These are phyloP conservation scores for Podiceps cristatus DNA, from an alignment of 2,113 vertebrate genomes.

Conservation along the genomic window DNA sequence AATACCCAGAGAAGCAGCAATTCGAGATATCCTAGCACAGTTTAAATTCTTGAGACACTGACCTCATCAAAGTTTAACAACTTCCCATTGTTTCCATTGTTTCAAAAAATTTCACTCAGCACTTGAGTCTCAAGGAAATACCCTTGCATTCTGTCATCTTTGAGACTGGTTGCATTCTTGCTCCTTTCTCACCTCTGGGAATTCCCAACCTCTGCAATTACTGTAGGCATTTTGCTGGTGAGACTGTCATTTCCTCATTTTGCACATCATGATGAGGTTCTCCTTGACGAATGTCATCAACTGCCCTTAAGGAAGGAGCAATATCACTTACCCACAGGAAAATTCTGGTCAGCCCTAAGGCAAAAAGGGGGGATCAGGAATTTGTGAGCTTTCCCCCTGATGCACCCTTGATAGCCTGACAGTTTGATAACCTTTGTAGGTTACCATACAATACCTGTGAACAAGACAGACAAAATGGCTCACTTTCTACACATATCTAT, in stretches of 20 bases:
- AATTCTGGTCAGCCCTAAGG: background rate
- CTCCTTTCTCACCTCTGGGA: no score
- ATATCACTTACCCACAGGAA: background rate
- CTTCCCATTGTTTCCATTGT: no score
- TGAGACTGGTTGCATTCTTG: no score
- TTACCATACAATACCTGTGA: background rate
- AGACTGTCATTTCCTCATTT: no score
- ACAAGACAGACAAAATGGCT: background rate
- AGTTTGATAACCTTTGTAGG: background rate
- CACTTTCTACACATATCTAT: background rate
- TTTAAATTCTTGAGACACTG: background rate
- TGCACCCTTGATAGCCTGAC: background rate
- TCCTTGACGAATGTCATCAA: background rate
- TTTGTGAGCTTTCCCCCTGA: background rate
- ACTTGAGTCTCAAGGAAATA: no score
- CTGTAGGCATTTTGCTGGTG: no score
- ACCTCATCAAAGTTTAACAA: no score
- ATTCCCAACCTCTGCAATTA: no score
- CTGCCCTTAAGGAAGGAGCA: background rate
- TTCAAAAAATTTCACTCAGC: no score
- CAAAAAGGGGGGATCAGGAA: background rate
- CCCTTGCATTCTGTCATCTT: no score
- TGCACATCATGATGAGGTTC: background rate
- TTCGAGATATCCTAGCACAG: background rate
- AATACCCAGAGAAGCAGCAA: background rate